Conservation (phyloP, 1,140 invertebrate genomes). For the Drosophila guanche region DNA sequence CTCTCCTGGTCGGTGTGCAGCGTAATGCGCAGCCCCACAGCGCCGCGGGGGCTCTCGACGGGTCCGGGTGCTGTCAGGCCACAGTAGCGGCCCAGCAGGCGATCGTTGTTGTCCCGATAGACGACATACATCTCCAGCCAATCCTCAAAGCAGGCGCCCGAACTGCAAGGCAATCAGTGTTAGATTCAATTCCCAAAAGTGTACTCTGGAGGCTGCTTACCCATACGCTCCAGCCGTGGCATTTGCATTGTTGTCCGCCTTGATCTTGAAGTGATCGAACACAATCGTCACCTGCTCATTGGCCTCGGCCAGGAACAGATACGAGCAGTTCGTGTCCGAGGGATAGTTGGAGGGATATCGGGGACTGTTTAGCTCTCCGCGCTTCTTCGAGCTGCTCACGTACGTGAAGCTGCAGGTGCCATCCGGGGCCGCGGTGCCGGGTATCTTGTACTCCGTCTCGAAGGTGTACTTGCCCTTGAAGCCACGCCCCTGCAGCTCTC, state of each 20-base stretch:
- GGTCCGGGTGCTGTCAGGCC: conserved; percentile 93
- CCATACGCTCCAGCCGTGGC: conserved; percentile 86
- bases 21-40: conserved; percentile 91
- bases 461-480: conserved; percentile 90
- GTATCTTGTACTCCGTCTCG: conserved; percentile 93
- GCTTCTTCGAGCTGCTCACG: conserved; percentile 91
- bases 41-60: conserved; percentile 93
- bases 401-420: conserved; percentile 96
- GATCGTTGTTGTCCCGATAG: conserved; percentile 90
- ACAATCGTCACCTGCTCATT: conserved; percentile 96
- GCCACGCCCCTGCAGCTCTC: conserved; percentile 93
- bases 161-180: conserved; percentile 82
- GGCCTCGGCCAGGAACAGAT: conserved; percentile 92
- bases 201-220: conserved; percentile 73
- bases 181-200: too few relatives aligned
- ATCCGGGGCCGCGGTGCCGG: conserved; percentile 95
- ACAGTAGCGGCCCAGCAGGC: conserved; percentile 93
- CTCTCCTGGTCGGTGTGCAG: conserved; percentile 92
- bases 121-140: conserved; percentile 97
- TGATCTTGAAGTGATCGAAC: conserved; percentile 96
- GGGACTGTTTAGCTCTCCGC: conserved; percentile 97
- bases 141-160: conserved; percentile 92
- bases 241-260: conserved; percentile 87
- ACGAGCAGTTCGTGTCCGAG: conserved; percentile 95
- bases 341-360: conserved; percentile 98